Conservation (phyloP, 2,113 vertebrate species). For the Dipodomys merriami region DNA sequence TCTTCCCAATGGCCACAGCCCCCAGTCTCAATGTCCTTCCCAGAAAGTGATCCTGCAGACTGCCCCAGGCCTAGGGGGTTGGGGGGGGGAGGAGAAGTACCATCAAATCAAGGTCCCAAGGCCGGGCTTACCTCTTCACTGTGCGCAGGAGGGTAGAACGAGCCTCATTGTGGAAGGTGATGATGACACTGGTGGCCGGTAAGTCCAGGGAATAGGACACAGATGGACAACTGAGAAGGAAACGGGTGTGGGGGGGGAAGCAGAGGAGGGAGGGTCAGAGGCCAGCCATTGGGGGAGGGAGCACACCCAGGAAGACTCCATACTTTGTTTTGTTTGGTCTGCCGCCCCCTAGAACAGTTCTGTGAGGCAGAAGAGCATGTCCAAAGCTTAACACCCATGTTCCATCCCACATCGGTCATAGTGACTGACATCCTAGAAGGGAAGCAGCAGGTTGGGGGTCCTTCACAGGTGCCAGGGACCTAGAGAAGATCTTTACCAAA, state of each 20-base stretch:
- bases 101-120: fast-evolving
- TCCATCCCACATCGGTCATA: not conserved
- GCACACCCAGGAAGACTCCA: not conserved
- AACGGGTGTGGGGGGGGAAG: not conserved
- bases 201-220: slow-evolving; percentile 91
- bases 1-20: not conserved
- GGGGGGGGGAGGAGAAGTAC: too few species aligned
- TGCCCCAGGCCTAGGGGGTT: not conserved
- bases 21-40: not conserved
- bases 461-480: not conserved
- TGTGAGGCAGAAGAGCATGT: not conserved
- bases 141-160: slow-evolving; percentile 97
- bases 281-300: not conserved
- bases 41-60: not conserved
- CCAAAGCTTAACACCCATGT: fast-evolving
- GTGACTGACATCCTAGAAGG: not conserved
- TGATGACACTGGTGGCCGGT: slow-evolving; percentile 94
- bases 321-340: not conserved
- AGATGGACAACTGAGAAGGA: slow-evolving; percentile 90
- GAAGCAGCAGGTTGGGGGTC: not conserved
- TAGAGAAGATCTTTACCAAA: not conserved
- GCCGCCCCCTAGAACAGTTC: not conserved
- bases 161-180: slow-evolving; percentile 99
- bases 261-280: not conserved
- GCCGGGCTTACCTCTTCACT: slow-evolving; percentile 90